phyloP scores from a whole-genome alignment of 64 coral and sea anemone species.

The Montipora foliosa region DNA sequence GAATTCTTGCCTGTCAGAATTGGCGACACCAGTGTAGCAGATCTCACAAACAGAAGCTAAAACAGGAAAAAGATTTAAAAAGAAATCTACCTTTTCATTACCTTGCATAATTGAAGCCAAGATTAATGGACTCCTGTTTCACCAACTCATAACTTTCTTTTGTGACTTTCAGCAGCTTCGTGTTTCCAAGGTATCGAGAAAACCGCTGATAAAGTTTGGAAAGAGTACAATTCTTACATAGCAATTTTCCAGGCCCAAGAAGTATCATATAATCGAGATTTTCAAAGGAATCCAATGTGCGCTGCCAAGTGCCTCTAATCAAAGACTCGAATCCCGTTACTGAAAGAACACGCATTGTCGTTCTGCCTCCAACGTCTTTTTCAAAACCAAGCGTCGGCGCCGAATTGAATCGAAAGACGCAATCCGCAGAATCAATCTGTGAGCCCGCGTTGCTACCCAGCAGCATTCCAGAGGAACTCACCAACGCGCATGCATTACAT shows the following conservation, averaged over 20 bases:
- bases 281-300: constrained; percentile 31
- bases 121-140: constrained; percentile 7
- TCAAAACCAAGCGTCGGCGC: constrained; percentile 61
- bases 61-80: neutral
- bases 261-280: constrained; percentile 51
- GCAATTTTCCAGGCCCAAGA: neutral
- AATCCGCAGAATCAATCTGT: constrained; percentile 71
- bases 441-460: constrained; percentile 76
- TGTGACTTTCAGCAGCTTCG: neutral
- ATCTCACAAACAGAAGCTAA: neutral
- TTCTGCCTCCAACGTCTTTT: constrained; percentile 65
- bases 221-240: constrained; percentile 70
- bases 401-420: constrained; percentile 65
- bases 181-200: constrained; percentile 19
- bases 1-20: neutral
- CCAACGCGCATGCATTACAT: constrained; percentile 69
- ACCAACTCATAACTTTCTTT: constrained; percentile 18
- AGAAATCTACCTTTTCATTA: neutral
- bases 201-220: constrained; percentile 59
- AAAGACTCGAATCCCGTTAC: constrained; percentile 43
- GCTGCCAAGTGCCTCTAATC: constrained; percentile 49
- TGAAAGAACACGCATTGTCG: constrained; percentile 55
- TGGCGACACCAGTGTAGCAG: neutral
- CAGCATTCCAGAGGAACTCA: constrained; percentile 67
- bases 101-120: neutral